Evolutionary conservation across 2,888 invertebrate genomes (phyloP), one percentile per base, ranked within the genome.

Genomic region (Epiblema foenella): DNA sequence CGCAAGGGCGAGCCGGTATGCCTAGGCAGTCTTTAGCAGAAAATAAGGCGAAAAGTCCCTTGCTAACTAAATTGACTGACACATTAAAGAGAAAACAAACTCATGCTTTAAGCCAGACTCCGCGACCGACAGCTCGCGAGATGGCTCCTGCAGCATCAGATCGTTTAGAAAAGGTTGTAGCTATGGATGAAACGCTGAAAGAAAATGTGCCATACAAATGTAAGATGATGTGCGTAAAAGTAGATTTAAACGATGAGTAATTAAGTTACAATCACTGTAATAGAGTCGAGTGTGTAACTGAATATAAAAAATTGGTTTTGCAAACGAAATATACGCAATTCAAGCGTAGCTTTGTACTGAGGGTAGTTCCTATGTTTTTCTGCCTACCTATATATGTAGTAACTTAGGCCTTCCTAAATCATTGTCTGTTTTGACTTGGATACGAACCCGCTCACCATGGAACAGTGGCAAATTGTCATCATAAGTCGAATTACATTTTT

Each of bases 191-290:
- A 17, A 68, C 82, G 0, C 74, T 90, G 39, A 85, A 87, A 76
- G 88, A 91, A 82, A 89, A 90, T 72, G 83, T 87, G 17, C 76
- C 88, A 0, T 93, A 91, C 71, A 88, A 85, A 75, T 93, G 92
- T 77, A 87, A 79, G 75, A 86, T 93, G 86, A 77, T 88, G 37
- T 93, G 92, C 76, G 83, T 84, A 3, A 87, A 83, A 73, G 86
- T 89, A 59, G 69, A 69, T 59, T 75, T 69, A 63, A 57, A 69
- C 18, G 64, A 69, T 3, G 54, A 46, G 8, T 39, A 42, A 24
- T 15, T 46, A n/a, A 18, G 29, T 62, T 5, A n/a, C 7, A n/a
- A 46, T 46, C n/a, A n/a, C n/a, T n/a, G 46, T 46, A 46, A 46
- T 4, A 12, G 1, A 5, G 15, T 15, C 12, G 11, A 42, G 15